Percentiles rank a stretch among this genome's conserved stretches.
phyloP scores from a whole-genome alignment of 2,888 invertebrate species.

The Aspidiotus rigidus region DNA sequence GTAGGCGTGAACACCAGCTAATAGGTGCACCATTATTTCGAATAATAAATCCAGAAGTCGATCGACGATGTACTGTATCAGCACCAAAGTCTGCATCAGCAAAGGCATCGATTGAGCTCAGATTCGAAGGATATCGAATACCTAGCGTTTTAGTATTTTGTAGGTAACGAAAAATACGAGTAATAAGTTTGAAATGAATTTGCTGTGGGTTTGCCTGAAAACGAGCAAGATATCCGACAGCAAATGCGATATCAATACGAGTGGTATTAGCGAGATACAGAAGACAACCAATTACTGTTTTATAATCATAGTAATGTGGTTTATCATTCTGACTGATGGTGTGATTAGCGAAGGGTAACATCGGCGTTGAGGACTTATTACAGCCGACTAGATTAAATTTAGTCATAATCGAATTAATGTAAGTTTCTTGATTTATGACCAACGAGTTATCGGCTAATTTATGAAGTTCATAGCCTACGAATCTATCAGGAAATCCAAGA shows the following conservation, averaged over 20 bases:
- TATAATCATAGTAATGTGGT: neutral
- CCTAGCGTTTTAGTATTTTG: neutral
- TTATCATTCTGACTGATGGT: neutral
- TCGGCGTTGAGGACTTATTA: neutral
- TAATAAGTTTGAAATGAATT: neutral
- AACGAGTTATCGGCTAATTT: neutral
- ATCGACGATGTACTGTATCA: neutral
- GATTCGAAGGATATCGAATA: neutral
- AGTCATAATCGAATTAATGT: neutral
- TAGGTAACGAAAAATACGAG: slow-evolving; percentile 1
- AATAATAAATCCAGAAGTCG: neutral
- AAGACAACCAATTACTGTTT: slow-evolving; percentile 3
- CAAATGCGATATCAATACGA: slow-evolving; percentile 6
- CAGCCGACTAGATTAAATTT: neutral
- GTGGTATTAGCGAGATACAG: slow-evolving; percentile 16
- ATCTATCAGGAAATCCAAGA: slow-evolving; percentile 7
- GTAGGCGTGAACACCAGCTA: neutral
- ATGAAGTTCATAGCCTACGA: slow-evolving; percentile 8
- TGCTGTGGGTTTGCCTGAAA: neutral
- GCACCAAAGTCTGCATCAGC: neutral
- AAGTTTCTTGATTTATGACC: neutral
- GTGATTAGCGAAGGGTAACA: neutral
- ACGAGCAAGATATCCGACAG: slow-evolving; percentile 16
- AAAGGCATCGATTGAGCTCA: neutral
- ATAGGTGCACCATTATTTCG: neutral